Evolutionary conservation across 1,140 invertebrate genomes (phyloP), one percentile per base, ranked within the genome.

Genomic region (Stegodyphus mimosarum): DNA sequence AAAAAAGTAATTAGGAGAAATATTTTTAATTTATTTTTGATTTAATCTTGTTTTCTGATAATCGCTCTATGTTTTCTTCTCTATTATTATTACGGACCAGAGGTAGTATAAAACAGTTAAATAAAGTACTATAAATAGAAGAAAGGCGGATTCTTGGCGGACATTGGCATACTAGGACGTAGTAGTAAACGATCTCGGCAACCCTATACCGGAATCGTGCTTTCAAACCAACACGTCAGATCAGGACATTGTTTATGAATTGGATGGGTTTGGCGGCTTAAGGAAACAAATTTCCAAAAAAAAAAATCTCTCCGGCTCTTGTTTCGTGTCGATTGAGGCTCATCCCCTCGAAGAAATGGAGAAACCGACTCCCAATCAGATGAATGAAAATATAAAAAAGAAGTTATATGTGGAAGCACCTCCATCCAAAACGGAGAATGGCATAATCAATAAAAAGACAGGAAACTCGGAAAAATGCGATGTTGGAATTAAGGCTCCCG

Each of bases 211-310:
- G 33, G 11, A 50, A 69, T 79, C 76, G 76, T 79, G 76, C 76
- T 79, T 79, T 79, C 76, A 79, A 79, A 70, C 76, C 76, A n/a
- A 79, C 67, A 79, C 64, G 76, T 79, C 76, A 79, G 76, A 79
- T 79, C 76, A 79, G 64, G 51, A 79, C 51, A 79, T 79, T 79
- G 76, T 79, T 79, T 79, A 79, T 79, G 76, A 79, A 79, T 79
- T 79, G 76, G 51, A 15, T 53, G 49, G 51, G 63, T 69, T 70
- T 17, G n/a, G n/a, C 50, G 48, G 13, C 11, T 50, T 15, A 64
- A 13, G 49, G 17, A 51, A 66, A 60, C 55, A 15, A 60, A 60
- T 60, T 60, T 60, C 9, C 55, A 9, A 60, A 60, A 60, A 60
- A 9, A 60, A 60, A 60, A 60, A 60, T 11, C 15, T 15, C 55